Evolutionary conservation across 2,797 vertebrate species (phyloP).

Genomic region (Molossus molossus): DNA sequence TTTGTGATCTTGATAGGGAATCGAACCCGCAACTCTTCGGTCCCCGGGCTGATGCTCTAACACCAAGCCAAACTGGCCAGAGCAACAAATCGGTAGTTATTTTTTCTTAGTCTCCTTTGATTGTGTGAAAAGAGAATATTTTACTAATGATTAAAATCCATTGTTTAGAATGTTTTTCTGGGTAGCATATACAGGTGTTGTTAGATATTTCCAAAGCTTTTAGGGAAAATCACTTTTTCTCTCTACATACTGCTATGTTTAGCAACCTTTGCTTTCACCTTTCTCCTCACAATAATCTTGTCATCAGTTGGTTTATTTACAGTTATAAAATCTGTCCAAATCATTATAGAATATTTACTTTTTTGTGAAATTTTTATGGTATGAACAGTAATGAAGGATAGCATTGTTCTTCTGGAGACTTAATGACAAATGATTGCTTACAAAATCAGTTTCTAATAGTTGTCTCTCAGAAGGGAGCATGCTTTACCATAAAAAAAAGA

Average conservation of each 20-base stretch:
- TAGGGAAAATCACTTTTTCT: not conserved
- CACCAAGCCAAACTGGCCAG: too few species aligned
- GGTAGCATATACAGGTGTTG: not conserved
- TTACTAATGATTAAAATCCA: conserved; percentile 11
- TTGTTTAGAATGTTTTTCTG: conserved; percentile 28
- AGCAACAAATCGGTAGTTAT: conserved; percentile 18
- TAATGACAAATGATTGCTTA: not conserved
- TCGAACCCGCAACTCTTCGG: too few species aligned
- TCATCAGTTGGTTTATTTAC: conserved; percentile 41
- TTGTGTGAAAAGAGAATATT: conserved; percentile 15
- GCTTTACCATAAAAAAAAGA: not conserved
- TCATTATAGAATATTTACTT: conserved; percentile 45
- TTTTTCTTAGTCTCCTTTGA: conserved; percentile 64
- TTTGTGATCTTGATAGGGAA: too few species aligned
- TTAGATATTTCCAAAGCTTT: conserved; percentile 33
- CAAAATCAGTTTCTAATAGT: conserved; percentile 2
- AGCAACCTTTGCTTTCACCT: not conserved
- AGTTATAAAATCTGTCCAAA: not conserved
- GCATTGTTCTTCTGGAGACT: conserved; percentile 54
- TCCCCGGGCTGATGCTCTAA: too few species aligned
- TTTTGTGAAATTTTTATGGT: conserved; percentile 4
- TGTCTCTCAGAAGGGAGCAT: conserved; percentile 13
- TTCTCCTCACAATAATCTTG: conserved; percentile 3
- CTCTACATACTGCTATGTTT: not conserved
- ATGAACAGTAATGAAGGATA: not conserved